Base-by-base conservation (phyloP, 2,113 vertebrate genomes). In the Gambusia affinis region DNA sequence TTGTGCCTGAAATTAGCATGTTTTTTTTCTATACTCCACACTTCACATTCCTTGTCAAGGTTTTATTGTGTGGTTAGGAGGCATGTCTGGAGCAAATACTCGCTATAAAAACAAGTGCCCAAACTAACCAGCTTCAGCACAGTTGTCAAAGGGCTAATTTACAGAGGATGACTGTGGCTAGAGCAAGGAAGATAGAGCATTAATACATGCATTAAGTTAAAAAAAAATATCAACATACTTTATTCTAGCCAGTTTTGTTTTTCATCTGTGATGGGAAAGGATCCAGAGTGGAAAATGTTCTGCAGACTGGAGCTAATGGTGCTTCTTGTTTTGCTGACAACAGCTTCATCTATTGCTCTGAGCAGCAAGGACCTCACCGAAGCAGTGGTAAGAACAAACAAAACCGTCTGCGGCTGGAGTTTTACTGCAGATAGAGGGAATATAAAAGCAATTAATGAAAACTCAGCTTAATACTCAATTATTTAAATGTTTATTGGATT, bases 381-480 rank as follows among this genome's bases (percentile, higher is more conserved):
- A 70, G 94, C 92, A 0, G 66, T 85, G 88, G 94, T 94, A 86
- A 94, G 92, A 72, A 81, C 64, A 69, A 8, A 15, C 12, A 22
- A 57, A 42, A 70, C 17, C 57, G 22, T 31, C 1, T 29, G 61
- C 44, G 68, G 27, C 11, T 51, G 14, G 15, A n/a, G 54, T 33
- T 54, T 29, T 12, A 37, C 39, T 6, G n/a, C 1, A 7, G 12
- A 3, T 42, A 28, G 1, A 17, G 39, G 8, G 8, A 47, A 51
- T 19, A 12, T 30, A 29, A 54, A 8, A 12, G 22, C 51, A 10
- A 24, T 54, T 10, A 57, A 57, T n/a, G 22, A 57, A 57, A 57
- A 57, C 51, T 47, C 44, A 57, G 22, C 2, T 8, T 22, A 57
- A n/a, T 8, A n/a, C 22, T 57, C 22, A 57, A 10, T 24, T 57